These are phyloP conservation scores for Mus spicilegus DNA, from an alignment of 2,113 vertebrate species.

Conservation along the genomic window DNA sequence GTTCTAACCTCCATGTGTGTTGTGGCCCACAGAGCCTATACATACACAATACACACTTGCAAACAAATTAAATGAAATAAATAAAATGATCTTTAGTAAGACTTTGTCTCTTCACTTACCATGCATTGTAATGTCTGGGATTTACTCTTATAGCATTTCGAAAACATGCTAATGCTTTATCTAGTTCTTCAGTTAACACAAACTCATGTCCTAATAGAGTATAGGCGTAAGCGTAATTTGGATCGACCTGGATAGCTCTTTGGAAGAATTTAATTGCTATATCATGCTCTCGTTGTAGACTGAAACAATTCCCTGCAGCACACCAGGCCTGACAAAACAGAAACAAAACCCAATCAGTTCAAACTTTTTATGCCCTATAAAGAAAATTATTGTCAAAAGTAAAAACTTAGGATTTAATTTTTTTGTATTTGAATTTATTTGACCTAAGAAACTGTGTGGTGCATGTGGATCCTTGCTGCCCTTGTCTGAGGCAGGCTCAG, in stretches of 20 bases:
- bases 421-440: not conserved
- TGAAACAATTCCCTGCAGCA: conserved; percentile 99
- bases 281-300: conserved; percentile 98
- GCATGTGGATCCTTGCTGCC: not conserved
- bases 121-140: conserved; percentile 97
- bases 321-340: conserved; percentile 93
- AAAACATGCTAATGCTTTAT: conserved; percentile 97
- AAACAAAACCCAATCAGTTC: conserved; percentile 36
- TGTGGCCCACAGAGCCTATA: not conserved
- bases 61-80: not conserved
- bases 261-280: conserved; percentile 99
- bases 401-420: not conserved
- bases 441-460: not conserved
- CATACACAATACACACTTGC: not conserved
- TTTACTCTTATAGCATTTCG: conserved; percentile 98
- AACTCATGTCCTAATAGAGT: conserved; percentile 98
- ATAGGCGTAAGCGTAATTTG: conserved; percentile 97
- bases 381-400: not conserved
- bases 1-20: not conserved
- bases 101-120: conserved; percentile 83
- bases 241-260: conserved; percentile 98
- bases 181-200: conserved; percentile 97
- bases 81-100: not conserved
- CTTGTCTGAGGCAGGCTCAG: not conserved
- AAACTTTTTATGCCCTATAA: not conserved